phyloP scores from a whole-genome alignment of 2,797 vertebrate species.

The Pogoniulus pusillus region DNA sequence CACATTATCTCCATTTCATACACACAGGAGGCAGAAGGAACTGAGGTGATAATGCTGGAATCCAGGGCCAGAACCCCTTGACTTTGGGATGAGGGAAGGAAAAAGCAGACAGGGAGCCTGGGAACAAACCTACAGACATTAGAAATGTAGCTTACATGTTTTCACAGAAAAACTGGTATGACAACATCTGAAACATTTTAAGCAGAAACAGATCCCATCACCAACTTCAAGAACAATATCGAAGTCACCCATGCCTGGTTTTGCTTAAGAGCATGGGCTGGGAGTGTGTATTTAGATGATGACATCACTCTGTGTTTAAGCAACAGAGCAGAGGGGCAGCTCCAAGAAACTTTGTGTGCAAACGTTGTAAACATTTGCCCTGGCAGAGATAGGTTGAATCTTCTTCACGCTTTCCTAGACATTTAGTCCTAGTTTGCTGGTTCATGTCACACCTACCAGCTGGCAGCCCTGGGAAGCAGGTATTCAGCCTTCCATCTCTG shows the following conservation, averaged over 20 bases:
- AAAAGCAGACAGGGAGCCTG: not conserved
- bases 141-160: not conserved
- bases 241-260: not conserved
- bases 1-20: not conserved
- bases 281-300: not conserved
- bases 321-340: not conserved
- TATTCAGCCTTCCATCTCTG: not conserved
- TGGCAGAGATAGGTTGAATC: not conserved
- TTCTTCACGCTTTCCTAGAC: not conserved
- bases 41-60: not conserved
- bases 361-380: not conserved
- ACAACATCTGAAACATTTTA: constrained; percentile 33
- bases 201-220: not conserved
- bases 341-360: not conserved
- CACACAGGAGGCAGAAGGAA: not conserved
- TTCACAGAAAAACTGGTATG: not conserved
- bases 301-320: not conserved
- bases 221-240: not conserved
- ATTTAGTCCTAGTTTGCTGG: not conserved
- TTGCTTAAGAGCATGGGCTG: not conserved
- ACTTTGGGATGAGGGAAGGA: not conserved
- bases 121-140: not conserved
- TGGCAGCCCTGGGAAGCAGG: not conserved
- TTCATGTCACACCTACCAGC: not conserved
- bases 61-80: not conserved